Base-by-base conservation (phyloP, 1,140 invertebrate species). In the Eriosoma lanigerum region DNA sequence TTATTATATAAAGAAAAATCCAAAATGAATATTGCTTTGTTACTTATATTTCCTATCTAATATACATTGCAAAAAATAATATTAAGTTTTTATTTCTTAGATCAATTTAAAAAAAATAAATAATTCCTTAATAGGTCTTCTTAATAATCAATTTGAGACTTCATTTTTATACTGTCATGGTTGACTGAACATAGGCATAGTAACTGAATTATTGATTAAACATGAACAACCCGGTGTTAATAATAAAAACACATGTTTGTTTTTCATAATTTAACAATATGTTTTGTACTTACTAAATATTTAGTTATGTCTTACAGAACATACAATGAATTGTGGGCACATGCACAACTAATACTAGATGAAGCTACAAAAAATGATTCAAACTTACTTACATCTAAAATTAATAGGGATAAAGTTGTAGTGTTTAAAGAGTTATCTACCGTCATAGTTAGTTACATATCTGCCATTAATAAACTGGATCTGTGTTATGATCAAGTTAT, bases 401-500 rank as follows among this genome's bases (percentile, higher is more conserved):
- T 88, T 32, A 86, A 89, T 82, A 89, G 89, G 82, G 91, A 93
- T 81, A 87, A 89, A 52, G 85, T 86, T 72, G 87, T 88, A 80
- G 88, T 90, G 17, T 88, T 90, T 26, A 87, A 86, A 29, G 80
- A 88, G 9, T 84, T 92, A 6, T 88, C 89, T 1, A 89, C 89
- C 29, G 84, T 94, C 6, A 94, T 94, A 84, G 87, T 94, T 0
- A 91, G 92, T 75, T 98, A 98, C 83, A 92, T 95, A 4, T 86
- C 91, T 19, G 88, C 94, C 0, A 89, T 92, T 15, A 90, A 93
- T 80, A 90, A 90, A 81, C 29, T 98, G 13, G 91, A 94, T 84
- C 86, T 90, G 81, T 93, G 94, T 81, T 94, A 96, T 83, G 95
- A 97, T 84, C 95, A 96, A 87, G 90, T 96, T 80, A 88, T 96